Percentiles rank a stretch among this genome's conserved stretches.
Evolutionary conservation across 1,140 invertebrate genomes (phyloP).

Genomic region (Oppia nitens): DNA sequence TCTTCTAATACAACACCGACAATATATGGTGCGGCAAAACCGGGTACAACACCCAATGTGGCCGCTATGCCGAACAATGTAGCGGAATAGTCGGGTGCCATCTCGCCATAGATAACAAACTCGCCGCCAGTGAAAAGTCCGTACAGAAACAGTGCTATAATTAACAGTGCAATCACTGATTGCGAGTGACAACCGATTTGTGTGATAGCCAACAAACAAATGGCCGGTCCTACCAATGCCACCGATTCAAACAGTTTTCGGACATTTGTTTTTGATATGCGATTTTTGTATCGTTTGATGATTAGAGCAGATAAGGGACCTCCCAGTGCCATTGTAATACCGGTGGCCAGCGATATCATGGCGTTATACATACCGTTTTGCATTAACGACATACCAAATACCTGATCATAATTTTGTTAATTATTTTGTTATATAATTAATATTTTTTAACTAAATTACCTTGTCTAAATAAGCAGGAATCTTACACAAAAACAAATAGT

Average conservation of each 20-base stretch:
- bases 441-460: no score
- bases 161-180: not conserved
- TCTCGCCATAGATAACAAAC: not conserved
- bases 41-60: constrained; percentile 28
- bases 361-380: constrained; percentile 17
- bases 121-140: constrained; percentile 3
- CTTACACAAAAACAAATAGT: constrained; percentile 82
- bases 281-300: constrained; percentile 1
- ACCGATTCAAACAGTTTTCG: not conserved
- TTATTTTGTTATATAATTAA: no score
- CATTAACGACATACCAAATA: constrained; percentile 27
- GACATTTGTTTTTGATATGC: no score
- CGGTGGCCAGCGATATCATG: constrained; percentile 8
- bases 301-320: constrained; percentile 12
- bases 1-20: constrained; percentile 32
- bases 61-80: constrained; percentile 43
- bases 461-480: constrained; percentile 38
- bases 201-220: not conserved
- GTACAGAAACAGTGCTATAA: constrained; percentile 7
- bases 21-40: constrained; percentile 24
- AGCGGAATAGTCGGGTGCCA: constrained; percentile 11
- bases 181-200: not conserved
- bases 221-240: not conserved
- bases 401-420: no score
- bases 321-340: constrained; percentile 6